Evolutionary conservation across 2,113 vertebrate species (phyloP).

Genomic region (Atrichornis clamosus): DNA sequence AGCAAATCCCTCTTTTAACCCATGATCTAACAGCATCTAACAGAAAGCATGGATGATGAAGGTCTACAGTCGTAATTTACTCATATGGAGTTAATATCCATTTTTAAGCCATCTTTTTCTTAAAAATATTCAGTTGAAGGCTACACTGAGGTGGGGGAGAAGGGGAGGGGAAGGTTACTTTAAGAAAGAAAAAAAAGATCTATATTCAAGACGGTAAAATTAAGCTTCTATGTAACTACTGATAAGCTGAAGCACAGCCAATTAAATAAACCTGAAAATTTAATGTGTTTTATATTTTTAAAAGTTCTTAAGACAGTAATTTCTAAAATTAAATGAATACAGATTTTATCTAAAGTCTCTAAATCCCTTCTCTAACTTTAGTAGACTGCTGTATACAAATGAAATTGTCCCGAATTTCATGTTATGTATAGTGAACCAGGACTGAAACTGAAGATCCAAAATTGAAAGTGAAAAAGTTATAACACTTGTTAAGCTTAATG

Average conservation of each 20-base stretch:
- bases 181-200: not conserved
- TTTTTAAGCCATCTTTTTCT: not conserved
- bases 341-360: not conserved
- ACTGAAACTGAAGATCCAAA: not conserved
- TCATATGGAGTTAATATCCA: not conserved
- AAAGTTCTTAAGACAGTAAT: not conserved
- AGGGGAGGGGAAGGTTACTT: not conserved
- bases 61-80: not conserved
- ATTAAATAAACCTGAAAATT: not conserved
- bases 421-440: not conserved
- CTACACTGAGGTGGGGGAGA: not conserved
- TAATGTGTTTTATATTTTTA: not conserved
- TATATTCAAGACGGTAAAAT: not conserved
- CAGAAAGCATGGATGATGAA: not conserved
- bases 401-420: not conserved
- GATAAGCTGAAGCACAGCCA: not conserved
- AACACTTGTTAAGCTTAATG: not conserved
- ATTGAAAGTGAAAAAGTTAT: not conserved
- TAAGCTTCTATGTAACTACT: not conserved
- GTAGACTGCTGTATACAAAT: not conserved
- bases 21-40: not conserved
- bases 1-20: not conserved
- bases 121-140: not conserved
- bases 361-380: not conserved
- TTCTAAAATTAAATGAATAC: not conserved